Base-by-base conservation (phyloP, 2,888 invertebrate genomes). In the Volucella inflata region DNA sequence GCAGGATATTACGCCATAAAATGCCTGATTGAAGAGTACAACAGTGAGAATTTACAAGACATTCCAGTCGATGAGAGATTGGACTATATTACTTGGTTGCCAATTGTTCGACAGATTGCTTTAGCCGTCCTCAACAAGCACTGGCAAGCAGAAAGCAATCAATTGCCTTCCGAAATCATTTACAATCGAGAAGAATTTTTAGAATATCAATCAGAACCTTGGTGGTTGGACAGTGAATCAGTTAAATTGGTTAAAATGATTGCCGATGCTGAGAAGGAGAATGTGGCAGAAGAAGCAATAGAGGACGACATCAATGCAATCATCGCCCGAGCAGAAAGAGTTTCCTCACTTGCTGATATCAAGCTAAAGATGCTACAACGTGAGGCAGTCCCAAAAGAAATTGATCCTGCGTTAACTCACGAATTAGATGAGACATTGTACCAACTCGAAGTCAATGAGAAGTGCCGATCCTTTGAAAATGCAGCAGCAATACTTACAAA, bases 1-100 rank as follows among this genome's bases (percentile, higher is more conserved):
- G 88, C 90, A 1, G 89, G 90, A 2, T 87, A 90, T 79, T 87
- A 88, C 9, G 90, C 90, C 12, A 89, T 90, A 16, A 89, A 89
- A 72, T 83, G 87, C 3, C 55, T 91, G 4, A 87, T 89, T 11
- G 83, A 87, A 2, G 87, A 88, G 48, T 62, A 89, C 0, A 89
- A 89, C 65, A 46, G 50, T 12, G 55, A 71, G 0, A 87, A 87
- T 50, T n/a, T 88, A 0, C 70, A 87, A 17, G 55, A 87, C 2
- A n/a, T 88, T 2, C 64, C 76, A 21, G 1, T 87, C 2, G 2
- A 44, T 11, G 64, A 83, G 16, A 87, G 81, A 3, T 10, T 88
- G 0, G 59, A 82, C 8, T 57, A 68, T 6, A 70, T 90, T 1
- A 90, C 89, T 51, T 92, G 90, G 88, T 51, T 91, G 40, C 87